These are phyloP conservation scores for Catagonus wagneri DNA, from an alignment of 2,113 vertebrate species.

Conservation along the genomic window DNA sequence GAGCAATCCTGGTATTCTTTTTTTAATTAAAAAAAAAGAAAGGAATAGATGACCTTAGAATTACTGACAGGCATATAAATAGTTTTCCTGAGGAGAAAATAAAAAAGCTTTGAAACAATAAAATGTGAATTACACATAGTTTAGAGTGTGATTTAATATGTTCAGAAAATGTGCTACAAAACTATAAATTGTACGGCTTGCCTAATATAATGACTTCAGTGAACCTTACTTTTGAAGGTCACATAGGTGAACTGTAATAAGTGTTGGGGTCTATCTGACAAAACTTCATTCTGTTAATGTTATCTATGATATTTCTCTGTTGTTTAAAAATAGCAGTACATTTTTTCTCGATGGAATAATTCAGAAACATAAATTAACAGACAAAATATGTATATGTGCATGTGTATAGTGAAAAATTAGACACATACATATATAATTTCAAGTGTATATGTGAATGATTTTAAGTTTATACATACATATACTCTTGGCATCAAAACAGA, in stretches of 20 bases:
- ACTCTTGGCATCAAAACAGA: not conserved
- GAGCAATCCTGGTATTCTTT: not conserved
- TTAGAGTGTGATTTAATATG: slow-evolving; percentile 41
- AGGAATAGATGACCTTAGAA: not conserved
- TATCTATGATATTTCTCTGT: not conserved
- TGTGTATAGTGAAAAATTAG: not conserved
- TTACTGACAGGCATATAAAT: slow-evolving; percentile 18
- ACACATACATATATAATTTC: not conserved
- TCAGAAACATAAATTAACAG: not conserved
- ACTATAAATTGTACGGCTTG: not conserved
- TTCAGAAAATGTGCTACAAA: not conserved
- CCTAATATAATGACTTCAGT: not conserved
- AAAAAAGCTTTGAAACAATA: slow-evolving; percentile 1
- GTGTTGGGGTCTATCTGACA: not conserved
- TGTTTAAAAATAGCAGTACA: slow-evolving; percentile 11
- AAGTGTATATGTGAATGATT: not conserved
- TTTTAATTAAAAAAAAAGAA: not conserved
- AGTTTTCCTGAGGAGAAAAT: slow-evolving; percentile 9
- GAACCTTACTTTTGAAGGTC: not conserved
- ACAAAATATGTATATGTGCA: not conserved
- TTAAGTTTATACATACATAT: not conserved
- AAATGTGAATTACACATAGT: not conserved
- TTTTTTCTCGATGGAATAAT: not conserved
- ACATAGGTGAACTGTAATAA: not conserved
- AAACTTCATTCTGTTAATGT: slow-evolving; percentile 1